Conservation (phyloP, 2,888 invertebrate genomes). For the Melanargia galathea region DNA sequence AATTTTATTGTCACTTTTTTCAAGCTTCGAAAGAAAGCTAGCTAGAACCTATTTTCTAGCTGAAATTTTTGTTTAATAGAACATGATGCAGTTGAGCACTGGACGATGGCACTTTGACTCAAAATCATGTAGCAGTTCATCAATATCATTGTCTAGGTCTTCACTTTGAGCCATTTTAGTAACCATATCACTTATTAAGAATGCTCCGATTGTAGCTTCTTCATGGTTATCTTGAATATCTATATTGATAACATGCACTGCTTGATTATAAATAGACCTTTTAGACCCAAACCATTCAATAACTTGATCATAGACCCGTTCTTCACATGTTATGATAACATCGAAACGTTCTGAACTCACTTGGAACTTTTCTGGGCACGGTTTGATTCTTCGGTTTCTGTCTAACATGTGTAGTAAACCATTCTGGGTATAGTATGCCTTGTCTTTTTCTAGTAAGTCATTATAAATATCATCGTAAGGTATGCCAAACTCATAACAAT, state of each 20-base stretch:
- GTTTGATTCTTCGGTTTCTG: constrained; percentile 97
- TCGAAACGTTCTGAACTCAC: constrained; percentile 94
- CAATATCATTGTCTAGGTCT: constrained; percentile 98
- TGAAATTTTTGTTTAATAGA: constrained; percentile 81
- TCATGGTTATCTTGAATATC: constrained; percentile 99
- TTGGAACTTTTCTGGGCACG: constrained; percentile 97
- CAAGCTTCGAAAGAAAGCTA: not conserved
- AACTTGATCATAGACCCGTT: constrained; percentile 99
- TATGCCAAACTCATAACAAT: constrained; percentile 97
- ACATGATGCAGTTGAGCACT: constrained; percentile 96
- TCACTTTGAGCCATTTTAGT: constrained; percentile 93
- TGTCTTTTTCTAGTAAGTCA: constrained; percentile 94
- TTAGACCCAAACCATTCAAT: constrained; percentile 94
- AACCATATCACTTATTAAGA: constrained; percentile 97
- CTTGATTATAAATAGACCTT: constrained; percentile 90
- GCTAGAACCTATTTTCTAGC: not conserved
- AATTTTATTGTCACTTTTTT: no score
- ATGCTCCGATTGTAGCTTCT: constrained; percentile 99
- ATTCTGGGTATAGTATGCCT: constrained; percentile 97
- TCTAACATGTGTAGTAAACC: constrained; percentile 99
- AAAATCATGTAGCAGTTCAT: constrained; percentile 96
- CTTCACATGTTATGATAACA: constrained; percentile 98
- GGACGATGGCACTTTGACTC: constrained; percentile 93
- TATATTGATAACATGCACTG: constrained; percentile 98
- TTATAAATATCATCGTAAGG: constrained; percentile 98